Percentiles rank a stretch among this genome's conserved stretches.
Evolutionary conservation across 1,140 invertebrate species (phyloP).

Genomic region (Tyrophagus putrescentiae): DNA sequence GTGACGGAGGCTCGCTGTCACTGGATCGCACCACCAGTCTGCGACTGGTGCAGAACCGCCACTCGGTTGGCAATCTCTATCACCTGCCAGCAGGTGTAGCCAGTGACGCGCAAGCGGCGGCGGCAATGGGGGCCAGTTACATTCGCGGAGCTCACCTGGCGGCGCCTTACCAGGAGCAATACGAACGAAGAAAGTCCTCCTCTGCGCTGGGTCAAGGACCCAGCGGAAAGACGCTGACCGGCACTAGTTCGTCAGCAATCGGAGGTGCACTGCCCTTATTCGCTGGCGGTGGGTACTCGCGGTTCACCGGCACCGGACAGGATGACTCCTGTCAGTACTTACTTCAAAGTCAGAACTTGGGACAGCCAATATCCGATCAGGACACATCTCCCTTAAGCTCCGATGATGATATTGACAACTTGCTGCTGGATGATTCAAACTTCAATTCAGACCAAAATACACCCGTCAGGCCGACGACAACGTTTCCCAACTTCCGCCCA

Average conservation of each 20-base stretch:
- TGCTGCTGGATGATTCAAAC: background rate
- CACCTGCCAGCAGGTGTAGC: too few relatives aligned
- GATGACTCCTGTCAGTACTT: background rate
- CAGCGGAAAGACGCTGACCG: background rate
- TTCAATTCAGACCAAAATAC: background rate
- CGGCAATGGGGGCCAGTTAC: background rate
- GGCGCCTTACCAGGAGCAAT: background rate
- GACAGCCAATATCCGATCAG: background rate
- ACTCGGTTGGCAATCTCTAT: slow-evolving; percentile 12
- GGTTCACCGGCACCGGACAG: background rate
- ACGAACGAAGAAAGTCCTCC: slow-evolving; percentile 8
- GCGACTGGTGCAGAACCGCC: slow-evolving; percentile 9
- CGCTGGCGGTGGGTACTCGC: background rate
- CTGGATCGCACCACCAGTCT: slow-evolving; percentile 4
- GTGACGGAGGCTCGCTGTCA: background rate
- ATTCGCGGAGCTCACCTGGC: background rate
- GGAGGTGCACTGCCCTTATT: background rate
- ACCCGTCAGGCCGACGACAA: background rate
- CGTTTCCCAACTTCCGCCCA: background rate
- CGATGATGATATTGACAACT: slow-evolving; percentile 15
- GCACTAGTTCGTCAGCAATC: background rate
- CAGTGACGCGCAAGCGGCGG: too few relatives aligned
- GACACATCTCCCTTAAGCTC: background rate
- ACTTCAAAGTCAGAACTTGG: background rate
- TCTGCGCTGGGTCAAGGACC: slow-evolving; percentile 19